Evolutionary conservation across 1,140 invertebrate species (phyloP), one percentile per base, ranked within the genome.

Genomic region (Drosophila equinoxialis): DNA sequence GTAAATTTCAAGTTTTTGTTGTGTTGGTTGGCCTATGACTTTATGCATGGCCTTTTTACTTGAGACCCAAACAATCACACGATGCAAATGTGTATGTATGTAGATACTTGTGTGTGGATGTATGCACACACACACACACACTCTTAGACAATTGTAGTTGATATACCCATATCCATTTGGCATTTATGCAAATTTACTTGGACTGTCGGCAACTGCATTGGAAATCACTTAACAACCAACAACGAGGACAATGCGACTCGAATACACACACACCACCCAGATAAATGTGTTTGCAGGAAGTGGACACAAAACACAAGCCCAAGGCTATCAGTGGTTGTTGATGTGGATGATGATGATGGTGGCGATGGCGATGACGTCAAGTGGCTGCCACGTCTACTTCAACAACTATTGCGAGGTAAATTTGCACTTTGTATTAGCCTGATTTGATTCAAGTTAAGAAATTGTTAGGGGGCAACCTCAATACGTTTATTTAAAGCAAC

Each of bases 151-250:
- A 14, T 61, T 35, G 26, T 63, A 75, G 20, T 61, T 35, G 26
- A 45, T 37, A 41, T 58, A 51, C 54, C 37, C 60, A 72, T 58
- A 63, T 57, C 61, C 68, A 74, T 65, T 65, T 61, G 77, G 55
- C 77, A 79, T 68, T 74, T 87, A 86, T 86, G 83, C 83, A 86
- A 86, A 86, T 86, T 51, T 73, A 74, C 67, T 69, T 66, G 61
- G 33, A 60, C 58, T 65, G 23, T 61, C 51, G 71, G 74, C 74
- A 79, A 87, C 83, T 89, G 83, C 83, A 87, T 87, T 87, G 84
- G 69, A 89, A 87, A 87, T 89, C 83, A 87, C 79, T 87, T 89
- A 78, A 64, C 67, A 61, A 51, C 45, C 17, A 76, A 54, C 65
- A 41, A 65, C 26, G 45, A 58, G 68, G 74, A 66, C 68, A 54